These are phyloP conservation scores for Callorhinus ursinus DNA, from an alignment of 2,113 vertebrate species.

Conservation along the genomic window DNA sequence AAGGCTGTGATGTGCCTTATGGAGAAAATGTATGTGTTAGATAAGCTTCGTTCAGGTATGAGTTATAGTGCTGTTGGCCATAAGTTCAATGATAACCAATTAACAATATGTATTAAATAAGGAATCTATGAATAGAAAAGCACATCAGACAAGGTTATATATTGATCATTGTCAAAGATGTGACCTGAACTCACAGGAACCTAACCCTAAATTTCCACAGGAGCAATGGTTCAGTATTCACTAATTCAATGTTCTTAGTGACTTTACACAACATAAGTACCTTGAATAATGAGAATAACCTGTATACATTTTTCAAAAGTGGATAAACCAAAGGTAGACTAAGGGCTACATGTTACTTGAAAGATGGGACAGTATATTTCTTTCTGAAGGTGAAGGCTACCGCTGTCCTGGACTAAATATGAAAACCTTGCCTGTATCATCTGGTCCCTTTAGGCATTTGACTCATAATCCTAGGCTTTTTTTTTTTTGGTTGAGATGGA, in stretches of 20 bases:
- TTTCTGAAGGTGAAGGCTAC: not conserved
- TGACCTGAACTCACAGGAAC: not conserved
- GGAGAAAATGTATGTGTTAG: not conserved
- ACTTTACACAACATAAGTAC: not conserved
- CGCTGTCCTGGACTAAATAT: not conserved
- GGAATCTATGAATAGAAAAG: not conserved
- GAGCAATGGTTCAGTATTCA: not conserved
- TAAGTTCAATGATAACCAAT: not conserved
- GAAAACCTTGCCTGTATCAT: not conserved
- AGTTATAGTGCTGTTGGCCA: not conserved
- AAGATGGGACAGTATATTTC: constrained; percentile 5
- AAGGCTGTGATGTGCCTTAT: not conserved
- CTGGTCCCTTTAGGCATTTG: not conserved
- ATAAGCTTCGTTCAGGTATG: not conserved
- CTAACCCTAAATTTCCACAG: not conserved
- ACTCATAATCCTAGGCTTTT: not conserved
- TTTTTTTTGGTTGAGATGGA: not conserved
- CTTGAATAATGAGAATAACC: not conserved
- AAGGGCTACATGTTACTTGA: not conserved
- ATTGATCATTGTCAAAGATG: not conserved
- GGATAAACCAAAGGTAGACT: not conserved
- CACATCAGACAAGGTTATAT: not conserved
- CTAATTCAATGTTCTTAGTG: not conserved
- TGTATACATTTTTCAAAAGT: not conserved
- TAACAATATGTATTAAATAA: not conserved